Conservation (phyloP, 2,888 invertebrate species). For the Chymomyza fuscimana region DNA sequence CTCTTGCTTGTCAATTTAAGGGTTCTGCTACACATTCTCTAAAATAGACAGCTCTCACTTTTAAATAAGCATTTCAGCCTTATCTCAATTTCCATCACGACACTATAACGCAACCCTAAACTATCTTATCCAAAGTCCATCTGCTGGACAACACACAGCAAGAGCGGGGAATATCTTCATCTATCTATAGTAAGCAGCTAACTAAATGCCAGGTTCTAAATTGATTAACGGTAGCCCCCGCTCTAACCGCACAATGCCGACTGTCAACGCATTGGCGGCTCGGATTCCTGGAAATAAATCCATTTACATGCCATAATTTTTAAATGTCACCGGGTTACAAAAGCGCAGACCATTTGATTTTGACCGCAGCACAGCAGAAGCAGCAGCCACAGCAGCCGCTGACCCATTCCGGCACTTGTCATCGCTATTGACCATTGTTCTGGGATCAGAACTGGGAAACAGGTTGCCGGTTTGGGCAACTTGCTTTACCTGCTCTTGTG, state of each 20-base stretch:
- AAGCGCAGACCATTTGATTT: conserved; percentile 69
- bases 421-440: conserved; percentile 22
- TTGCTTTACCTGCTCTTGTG: conserved; percentile 10
- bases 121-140: conserved; percentile 7
- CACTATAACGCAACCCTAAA: neutral
- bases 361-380: conserved; percentile 46
- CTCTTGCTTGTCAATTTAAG: neutral
- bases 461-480: conserved; percentile 28
- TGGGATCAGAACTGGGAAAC: conserved; percentile 20
- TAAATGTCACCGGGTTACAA: conserved; percentile 71
- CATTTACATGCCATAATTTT: conserved; percentile 75
- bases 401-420: conserved; percentile 21
- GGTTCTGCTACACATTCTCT: neutral
- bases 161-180: conserved; percentile 45
- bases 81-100: neutral
- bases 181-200: conserved; percentile 28
- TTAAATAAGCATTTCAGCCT: neutral
- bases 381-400: conserved; percentile 25
- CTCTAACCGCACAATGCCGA: conserved; percentile 9
- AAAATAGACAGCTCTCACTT: neutral
- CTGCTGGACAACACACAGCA: neutral
- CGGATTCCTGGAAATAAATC: conserved; percentile 63
- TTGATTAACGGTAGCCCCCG: conserved; percentile 67
- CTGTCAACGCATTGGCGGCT: conserved; percentile 54
- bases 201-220: conserved; percentile 50